phyloP scores from a whole-genome alignment of 1,140 invertebrate species.

The Pogonomyrmex californicus region DNA sequence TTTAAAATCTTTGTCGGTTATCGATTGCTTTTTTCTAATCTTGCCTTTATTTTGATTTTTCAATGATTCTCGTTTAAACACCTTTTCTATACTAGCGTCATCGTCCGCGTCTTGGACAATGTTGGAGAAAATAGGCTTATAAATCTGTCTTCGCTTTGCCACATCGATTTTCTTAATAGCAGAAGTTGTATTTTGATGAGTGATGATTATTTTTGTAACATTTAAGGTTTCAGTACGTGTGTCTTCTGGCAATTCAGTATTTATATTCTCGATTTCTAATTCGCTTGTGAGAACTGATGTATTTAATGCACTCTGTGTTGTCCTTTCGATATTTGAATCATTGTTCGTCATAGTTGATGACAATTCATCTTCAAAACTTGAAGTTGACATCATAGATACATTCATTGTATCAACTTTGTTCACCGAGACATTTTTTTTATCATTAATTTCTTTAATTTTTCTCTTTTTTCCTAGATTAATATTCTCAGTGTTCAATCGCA shows the following conservation, averaged over 20 bases:
- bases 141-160: conserved; percentile 1
- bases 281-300: not conserved
- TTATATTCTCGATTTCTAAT: not conserved
- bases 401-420: not conserved
- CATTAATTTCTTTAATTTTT: not conserved
- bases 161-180: not conserved
- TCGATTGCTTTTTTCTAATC: conserved; percentile 12
- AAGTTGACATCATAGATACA: not conserved
- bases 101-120: conserved; percentile 14
- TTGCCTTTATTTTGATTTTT: conserved; percentile 37
- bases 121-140: conserved; percentile 8
- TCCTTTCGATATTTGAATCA: not conserved
- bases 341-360: not conserved
- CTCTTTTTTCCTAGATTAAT: not conserved
- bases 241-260: not conserved
- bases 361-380: not conserved
- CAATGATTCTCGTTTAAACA: conserved; percentile 59
- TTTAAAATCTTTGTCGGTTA: conserved; percentile 1
- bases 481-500: not conserved
- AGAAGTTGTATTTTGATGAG: not conserved
- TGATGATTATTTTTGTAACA: not conserved
- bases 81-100: conserved; percentile 53
- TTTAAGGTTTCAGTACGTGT: not conserved
- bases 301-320: not conserved
- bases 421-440: not conserved